Base-by-base conservation (phyloP, 1,140 invertebrate species). In the Papilio machaon region DNA sequence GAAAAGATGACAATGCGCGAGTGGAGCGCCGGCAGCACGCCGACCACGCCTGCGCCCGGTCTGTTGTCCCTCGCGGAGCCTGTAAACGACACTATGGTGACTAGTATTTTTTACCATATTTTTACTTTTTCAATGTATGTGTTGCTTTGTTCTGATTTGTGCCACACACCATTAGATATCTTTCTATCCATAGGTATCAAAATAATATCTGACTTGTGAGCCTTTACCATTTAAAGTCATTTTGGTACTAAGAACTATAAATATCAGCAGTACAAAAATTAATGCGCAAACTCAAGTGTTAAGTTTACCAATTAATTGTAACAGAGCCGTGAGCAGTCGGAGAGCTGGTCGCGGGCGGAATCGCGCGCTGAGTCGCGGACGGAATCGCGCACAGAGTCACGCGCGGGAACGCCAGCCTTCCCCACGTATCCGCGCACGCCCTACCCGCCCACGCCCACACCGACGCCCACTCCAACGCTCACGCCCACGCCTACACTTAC, bases 351-450 rank as follows among this genome's bases (percentile, higher is more conserved):
- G 6, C 89, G 89, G 7, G 95, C 96, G 23, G 95, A 95, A 84
- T 94, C 90, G 92, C 95, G 89, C 17, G 95, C 96, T 30, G 95
- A 95, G 85, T 94, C 90, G 92, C 95, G 98, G 77, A 97, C 97
- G 38, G 97, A 85, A 60, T 84, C 83, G n/a, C 83, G 83, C 23
- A 95, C 96, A 35, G 95, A 95, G 85, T 95, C 92, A 92, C 96
- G 98, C 80, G 97, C 98, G 30, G 97, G 98, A 91, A 99, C 98
- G 3, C 98, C 98, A 23, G 97, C 97, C 64, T 99, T 99, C 95
- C 98, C 98, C 52, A 97, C 98, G 30, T 97, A 97, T 85, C 97
- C 98, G 43, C 96, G 97, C 83, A 98, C 98, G 2, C 98, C 98
- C 1, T 98, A 98, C 95, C 95, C 96, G 80, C 96, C 96, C 46